phyloP scores from a whole-genome alignment of 2,113 vertebrate species.

The Anarhynchus alexandrinus region DNA sequence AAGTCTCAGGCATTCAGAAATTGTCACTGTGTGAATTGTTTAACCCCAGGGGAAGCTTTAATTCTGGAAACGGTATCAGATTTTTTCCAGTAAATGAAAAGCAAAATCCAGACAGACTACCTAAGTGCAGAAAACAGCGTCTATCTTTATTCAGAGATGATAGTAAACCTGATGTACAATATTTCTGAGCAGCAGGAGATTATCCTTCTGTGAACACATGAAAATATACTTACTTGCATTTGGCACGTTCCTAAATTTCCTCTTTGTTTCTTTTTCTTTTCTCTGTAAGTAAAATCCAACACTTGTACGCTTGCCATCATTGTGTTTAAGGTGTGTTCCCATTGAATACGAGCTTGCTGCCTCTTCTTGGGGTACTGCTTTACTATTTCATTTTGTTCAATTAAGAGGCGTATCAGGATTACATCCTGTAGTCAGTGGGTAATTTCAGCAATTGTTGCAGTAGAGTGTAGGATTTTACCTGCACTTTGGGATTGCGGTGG shows the following conservation, averaged over 20 bases:
- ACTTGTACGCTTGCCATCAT: accelerated
- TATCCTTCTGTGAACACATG: neutral
- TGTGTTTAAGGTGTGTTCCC: neutral
- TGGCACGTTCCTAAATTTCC: neutral
- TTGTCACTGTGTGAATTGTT: neutral
- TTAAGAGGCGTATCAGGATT: accelerated
- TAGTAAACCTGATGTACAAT: accelerated
- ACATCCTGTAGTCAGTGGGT: neutral
- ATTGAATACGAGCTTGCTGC: accelerated
- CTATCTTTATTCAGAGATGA: neutral
- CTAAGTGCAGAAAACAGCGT: neutral
- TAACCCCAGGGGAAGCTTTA: neutral
- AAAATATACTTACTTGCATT: neutral
- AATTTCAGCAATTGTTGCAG: neutral
- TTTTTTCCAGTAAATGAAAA: conserved; percentile 32
- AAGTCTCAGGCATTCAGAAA: neutral
- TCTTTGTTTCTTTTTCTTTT: neutral
- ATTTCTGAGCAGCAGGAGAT: neutral
- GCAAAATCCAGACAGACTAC: neutral
- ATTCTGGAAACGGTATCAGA: neutral
- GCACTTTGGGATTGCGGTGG: too few relatives aligned
- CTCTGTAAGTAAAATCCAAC: neutral
- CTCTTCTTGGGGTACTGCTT: neutral
- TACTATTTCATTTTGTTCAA: neutral
- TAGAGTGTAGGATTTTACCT: neutral